Base-by-base conservation (phyloP, 2,888 invertebrate species). In the Drosophila macrospina region DNA sequence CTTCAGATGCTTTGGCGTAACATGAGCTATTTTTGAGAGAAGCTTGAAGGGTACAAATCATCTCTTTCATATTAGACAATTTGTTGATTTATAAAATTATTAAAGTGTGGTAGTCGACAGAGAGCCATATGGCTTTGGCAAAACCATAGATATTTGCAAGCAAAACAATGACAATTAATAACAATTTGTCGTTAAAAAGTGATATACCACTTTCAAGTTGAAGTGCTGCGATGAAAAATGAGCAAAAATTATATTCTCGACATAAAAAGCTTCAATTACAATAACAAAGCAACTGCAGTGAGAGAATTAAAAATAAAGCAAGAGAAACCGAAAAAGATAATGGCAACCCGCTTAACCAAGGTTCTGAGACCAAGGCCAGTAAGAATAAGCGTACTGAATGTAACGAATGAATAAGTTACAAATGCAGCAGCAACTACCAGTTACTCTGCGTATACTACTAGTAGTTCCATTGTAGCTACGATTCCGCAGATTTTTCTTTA, bases 301-400 rank as follows among this genome's bases (percentile, higher is more conserved):
- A 20, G 48, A 41, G 30, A 48, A 39, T 59, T 32, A 26, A 24
- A 59, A 59, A 28, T 55, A 44, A 26, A 13, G 34, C 26, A 36
- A 34, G 24, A 11, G 11, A 55, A 45, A 41, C 30, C 48, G 13
- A 59, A 47, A 47, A 39, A 48, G 15, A 28, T 20, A 59, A 50
- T 39, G 24, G 24, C 30, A 50, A 59, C 32, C 48, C 36, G 48
- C 47, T 48, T 47, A 57, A 47, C n/a, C 39, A 57, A 48, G 47
- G 57, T 24, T 28, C 37, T 48, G 5, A 11, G 28, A 20, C 41
- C 48, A 59, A 59, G 48, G 57, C 36, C 48, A 59, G 16, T 45
- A 5, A 48, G 4, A 48, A 24, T 32, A 36, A 28, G 5, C 20
- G 30, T 48, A 48, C 24, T 48, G 30, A 50, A 59, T 59, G 26